Evolutionary conservation across 2,888 invertebrate species (phyloP).

Genomic region (Digitonthophagus gazella): DNA sequence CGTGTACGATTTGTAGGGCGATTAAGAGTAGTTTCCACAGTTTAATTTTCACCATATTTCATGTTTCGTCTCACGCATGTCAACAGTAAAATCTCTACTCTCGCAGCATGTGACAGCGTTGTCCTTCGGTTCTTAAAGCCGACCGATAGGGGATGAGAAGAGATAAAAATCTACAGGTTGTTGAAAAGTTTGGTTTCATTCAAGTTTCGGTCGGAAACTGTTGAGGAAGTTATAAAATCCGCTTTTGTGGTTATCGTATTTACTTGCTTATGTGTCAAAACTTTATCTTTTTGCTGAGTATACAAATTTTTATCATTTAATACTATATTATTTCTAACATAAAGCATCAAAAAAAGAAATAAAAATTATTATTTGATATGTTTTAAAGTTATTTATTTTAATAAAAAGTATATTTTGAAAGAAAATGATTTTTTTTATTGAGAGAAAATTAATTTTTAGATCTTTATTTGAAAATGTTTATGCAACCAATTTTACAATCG

Average conservation of each 20-base stretch:
- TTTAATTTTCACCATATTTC: slow-evolving; percentile 44
- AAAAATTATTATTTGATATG: too few relatives aligned
- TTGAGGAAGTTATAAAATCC: too few relatives aligned
- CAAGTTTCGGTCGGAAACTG: too few relatives aligned
- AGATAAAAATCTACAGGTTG: not conserved
- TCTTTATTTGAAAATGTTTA: too few relatives aligned
- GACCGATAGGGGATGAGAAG: not conserved
- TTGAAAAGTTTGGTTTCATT: not conserved
- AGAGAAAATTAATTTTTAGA: too few relatives aligned
- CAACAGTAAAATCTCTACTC: slow-evolving; percentile 18
- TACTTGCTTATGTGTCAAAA: not conserved
- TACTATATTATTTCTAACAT: too few relatives aligned
- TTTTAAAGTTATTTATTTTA: too few relatives aligned
- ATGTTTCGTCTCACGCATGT: slow-evolving; percentile 34
- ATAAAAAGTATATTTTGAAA: too few relatives aligned
- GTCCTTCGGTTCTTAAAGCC: not conserved
- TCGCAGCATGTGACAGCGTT: slow-evolving; percentile 29
- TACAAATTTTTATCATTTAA: not conserved
- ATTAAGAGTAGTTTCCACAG: slow-evolving; percentile 45
- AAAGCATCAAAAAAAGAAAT: too few relatives aligned
- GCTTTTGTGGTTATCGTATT: not conserved
- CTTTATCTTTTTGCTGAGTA: not conserved
- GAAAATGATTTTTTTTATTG: too few relatives aligned
- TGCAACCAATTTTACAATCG: too few relatives aligned
- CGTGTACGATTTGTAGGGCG: slow-evolving; percentile 45